Evolutionary conservation across 2,797 vertebrate genomes (phyloP).

Genomic region (Myotis vivesi): DNA sequence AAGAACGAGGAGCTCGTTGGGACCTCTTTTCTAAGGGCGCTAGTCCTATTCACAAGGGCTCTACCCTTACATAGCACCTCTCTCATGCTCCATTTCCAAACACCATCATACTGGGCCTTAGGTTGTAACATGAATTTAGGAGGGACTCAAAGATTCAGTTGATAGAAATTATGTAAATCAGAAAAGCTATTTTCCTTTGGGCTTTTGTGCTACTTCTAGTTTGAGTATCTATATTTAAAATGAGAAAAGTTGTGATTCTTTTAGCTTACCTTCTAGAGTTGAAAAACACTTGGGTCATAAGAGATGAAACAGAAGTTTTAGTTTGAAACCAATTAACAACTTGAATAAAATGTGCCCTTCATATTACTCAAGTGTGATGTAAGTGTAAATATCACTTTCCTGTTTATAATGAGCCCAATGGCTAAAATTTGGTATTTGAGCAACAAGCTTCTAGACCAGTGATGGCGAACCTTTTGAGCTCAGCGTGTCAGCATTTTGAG

Average conservation of each 20-base stretch:
- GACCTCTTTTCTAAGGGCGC: neutral
- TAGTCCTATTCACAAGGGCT: neutral
- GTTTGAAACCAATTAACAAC: constrained; percentile 23
- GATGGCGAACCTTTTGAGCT: too few species aligned
- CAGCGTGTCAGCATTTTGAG: too few species aligned
- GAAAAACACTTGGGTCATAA: neutral
- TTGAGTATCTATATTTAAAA: neutral
- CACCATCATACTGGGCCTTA: neutral
- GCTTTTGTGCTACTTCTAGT: neutral
- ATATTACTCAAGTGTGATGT: neutral
- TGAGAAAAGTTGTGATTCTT: neutral
- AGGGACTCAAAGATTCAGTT: neutral
- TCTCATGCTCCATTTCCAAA: neutral
- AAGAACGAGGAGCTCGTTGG: neutral
- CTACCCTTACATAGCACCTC: neutral
- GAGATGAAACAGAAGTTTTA: neutral
- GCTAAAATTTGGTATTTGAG: neutral
- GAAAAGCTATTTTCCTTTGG: neutral
- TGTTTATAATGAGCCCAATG: neutral
- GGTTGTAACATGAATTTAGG: neutral
- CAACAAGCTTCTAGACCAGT: neutral
- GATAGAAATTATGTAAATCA: neutral
- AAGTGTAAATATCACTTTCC: neutral
- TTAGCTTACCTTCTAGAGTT: neutral
- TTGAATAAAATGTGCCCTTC: neutral